A percentile compares a stretch with the other conserved stretches of the same genome.
Conservation (phyloP, 2,888 invertebrate species). For the Oeneis ivallda region DNA sequence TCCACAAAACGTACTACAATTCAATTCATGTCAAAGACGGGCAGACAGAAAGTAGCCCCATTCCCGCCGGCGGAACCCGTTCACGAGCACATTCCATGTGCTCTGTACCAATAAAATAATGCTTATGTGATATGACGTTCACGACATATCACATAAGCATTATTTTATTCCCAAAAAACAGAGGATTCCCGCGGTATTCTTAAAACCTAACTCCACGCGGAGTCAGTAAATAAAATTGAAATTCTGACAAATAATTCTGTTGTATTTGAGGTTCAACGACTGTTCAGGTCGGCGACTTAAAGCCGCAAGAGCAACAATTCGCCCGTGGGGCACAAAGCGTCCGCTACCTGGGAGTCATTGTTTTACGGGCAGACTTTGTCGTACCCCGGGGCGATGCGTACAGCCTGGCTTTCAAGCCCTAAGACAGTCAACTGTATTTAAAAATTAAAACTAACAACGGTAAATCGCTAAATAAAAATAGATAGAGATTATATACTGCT, state of each 20-base stretch:
- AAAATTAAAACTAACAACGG: background rate
- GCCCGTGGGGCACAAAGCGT: conserved; percentile 13
- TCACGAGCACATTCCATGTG: too few species aligned
- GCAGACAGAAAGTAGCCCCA: too few species aligned
- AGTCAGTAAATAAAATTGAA: background rate
- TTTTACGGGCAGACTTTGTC: conserved; percentile 1
- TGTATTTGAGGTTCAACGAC: background rate
- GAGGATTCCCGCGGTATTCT: too few species aligned
- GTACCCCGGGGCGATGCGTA: background rate
- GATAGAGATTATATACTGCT: too few species aligned
- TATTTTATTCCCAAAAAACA: too few species aligned
- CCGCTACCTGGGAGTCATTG: conserved; percentile 1
- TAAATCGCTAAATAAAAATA: background rate
- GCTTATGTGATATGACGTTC: too few species aligned
- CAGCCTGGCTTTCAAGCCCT: background rate
- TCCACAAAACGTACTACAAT: too few species aligned
- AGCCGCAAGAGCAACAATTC: conserved; percentile 18
- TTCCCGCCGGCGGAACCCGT: too few species aligned
- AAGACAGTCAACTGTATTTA: background rate
- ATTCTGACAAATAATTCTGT: background rate
- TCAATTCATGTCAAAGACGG: too few species aligned
- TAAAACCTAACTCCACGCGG: too few species aligned
- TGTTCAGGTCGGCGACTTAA: background rate
- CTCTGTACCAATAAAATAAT: too few species aligned
- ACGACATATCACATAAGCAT: too few species aligned